Evolutionary conservation across 2,797 vertebrate species (phyloP), one percentile per base, ranked within the genome.

Genomic region (Heliangelus exortis): DNA sequence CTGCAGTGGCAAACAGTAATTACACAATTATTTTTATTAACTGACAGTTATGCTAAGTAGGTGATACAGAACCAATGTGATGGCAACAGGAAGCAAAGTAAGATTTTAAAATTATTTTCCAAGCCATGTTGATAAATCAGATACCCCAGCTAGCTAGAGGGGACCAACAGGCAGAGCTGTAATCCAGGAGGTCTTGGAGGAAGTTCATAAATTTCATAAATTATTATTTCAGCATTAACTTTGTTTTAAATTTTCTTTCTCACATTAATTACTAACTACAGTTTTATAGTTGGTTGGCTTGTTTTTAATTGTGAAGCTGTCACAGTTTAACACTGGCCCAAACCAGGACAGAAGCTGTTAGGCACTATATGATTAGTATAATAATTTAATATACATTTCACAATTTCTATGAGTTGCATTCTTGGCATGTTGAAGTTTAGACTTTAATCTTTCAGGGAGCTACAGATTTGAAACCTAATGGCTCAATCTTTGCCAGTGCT

Each of bases 361-460:
- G 48, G 19, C 19, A 47, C 47, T 47, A 47, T 21, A 21, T 47
- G 11, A 47, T 47, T 47, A 20, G 47, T 47, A 47, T 47, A 47
- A 47, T 47, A 47, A 47, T 47, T 47, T 21, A 47, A 11, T 10
- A 47, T 47, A 47, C 23, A 22, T 50, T 50, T 23, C 9, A 3
- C 36, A 7, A 33, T 13, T 45, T 67, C 48, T 65, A 29, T 0
- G 0, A 54, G 13, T 63, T 74, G 5, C 18, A 10, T 41, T 76
- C 59, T 73, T 73, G 23, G 28, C 4, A 2, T 11, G 12, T 23
- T 45, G 34, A 43, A 31, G 10, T 69, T 69, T 25, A 36, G 53
- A 22, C 26, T 58, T 87, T 9, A 29, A 17, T 68, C 36, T 62
- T 47, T 20, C 5, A 36, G 33, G 36, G 20, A 72, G 9, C 20